Conservation (phyloP, 2,113 vertebrate species). For the Turnix velox region DNA sequence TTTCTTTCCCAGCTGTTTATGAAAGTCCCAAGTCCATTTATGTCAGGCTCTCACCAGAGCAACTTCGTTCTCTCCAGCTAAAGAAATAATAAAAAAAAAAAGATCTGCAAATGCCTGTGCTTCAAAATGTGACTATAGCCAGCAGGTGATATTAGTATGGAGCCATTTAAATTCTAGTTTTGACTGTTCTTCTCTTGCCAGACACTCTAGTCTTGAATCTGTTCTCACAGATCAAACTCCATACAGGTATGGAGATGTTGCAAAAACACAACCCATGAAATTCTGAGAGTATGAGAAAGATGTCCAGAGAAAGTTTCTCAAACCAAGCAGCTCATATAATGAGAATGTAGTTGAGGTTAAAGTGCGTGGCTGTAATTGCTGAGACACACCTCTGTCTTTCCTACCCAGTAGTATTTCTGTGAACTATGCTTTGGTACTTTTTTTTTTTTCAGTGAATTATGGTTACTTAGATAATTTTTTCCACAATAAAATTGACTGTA, state of each 20-base stretch:
- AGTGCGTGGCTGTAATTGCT: background rate
- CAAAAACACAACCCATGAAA: background rate
- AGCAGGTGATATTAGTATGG: background rate
- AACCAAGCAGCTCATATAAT: background rate
- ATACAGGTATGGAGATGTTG: background rate
- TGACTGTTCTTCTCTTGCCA: background rate
- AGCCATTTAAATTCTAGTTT: background rate
- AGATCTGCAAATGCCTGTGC: background rate
- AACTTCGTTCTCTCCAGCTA: background rate
- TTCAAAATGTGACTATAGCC: background rate
- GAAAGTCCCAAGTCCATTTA: background rate
- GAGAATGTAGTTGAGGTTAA: background rate
- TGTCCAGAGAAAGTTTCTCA: background rate
- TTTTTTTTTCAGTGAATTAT: background rate
- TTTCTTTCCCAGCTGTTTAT: background rate
- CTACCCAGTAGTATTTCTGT: accelerated
- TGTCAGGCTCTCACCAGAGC: too few species aligned
- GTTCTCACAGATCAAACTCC: accelerated
- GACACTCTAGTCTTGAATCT: background rate
- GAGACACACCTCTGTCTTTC: background rate
- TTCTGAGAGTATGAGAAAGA: too few species aligned
- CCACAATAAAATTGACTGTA: background rate
- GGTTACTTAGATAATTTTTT: background rate
- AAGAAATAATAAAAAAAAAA: background rate
- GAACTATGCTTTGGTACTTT: background rate